Base-by-base conservation (phyloP, 1,140 invertebrate species). In the Lordiphosa clarofinis region DNA sequence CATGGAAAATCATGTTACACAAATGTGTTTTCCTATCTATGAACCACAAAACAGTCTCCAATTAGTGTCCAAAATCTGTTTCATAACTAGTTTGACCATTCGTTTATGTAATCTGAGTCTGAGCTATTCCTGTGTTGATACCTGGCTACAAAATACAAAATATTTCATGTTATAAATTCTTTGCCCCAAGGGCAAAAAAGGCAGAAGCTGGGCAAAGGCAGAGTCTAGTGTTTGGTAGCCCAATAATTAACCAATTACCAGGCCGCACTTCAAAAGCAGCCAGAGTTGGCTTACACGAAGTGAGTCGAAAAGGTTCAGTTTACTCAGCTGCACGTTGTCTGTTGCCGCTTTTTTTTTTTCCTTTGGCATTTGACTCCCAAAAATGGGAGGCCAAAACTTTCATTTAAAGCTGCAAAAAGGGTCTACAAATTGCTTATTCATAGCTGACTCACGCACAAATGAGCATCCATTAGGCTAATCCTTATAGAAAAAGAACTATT, bases 221-320 rank as follows among this genome's bases (percentile, higher is more conserved):
- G 28, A 43, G 42, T 38, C 21, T 35, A 68, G 47, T n/a, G 48
- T 24, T 33, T 49, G 31, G 65, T 47, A 69, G 56, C 66, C 66
- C 69, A 69, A 69, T 69, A 69, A 69, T 69, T 69, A 69, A 69
- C 65, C 65, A 69, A 69, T 69, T 69, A 69, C 56, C 66, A 61
- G 64, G 61, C 33, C 66, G 49, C 65, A 69, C 66, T 69, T 69
- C 64, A 69, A 69, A 46, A 69, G 66, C 66, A 61, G 8, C 56
- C 37, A 37, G 11, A 4, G 40, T 68, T 39, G 49, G 64, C 31
- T 68, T 49, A 43, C 64, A 35, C 48, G 2, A 59, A 19, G 42
- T 7, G 19, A 11, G 37, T 24, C 21, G 15, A 11, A n/a, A 31
- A 13, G 38, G 38, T 24, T 33, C 12, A 43, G 37, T 39, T 55